phyloP scores from a whole-genome alignment of 1,140 invertebrate genomes.

The Trachelipus rathkii region DNA sequence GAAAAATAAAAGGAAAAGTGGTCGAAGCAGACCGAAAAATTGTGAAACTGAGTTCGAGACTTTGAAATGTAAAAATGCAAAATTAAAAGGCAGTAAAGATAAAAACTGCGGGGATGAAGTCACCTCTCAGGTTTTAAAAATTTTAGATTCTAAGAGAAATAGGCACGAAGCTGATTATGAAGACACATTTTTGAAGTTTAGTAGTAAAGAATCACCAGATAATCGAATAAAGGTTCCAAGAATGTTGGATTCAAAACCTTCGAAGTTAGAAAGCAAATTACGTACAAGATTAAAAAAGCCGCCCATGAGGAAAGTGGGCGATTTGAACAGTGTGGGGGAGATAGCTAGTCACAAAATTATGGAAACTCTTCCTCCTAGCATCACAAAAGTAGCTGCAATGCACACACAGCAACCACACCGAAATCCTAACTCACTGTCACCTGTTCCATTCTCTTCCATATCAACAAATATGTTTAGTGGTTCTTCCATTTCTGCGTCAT shows the following conservation, averaged over 20 bases:
- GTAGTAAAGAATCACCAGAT: conserved; percentile 43
- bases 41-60: conserved; percentile 50
- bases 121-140: conserved; percentile 35
- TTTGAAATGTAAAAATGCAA: conserved; percentile 31
- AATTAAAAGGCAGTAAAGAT: conserved; percentile 46
- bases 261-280: conserved; percentile 38
- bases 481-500: background rate
- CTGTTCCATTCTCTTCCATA: conserved; percentile 6
- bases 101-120: conserved; percentile 38
- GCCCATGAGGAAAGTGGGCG: conserved; percentile 40
- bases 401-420: conserved; percentile 45
- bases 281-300: conserved; percentile 40
- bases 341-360: conserved; percentile 46
- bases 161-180: conserved; percentile 42
- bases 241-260: conserved; percentile 35
- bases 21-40: conserved; percentile 34
- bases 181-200: conserved; percentile 37
- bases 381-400: conserved; percentile 44
- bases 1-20: conserved; percentile 38
- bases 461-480: background rate
- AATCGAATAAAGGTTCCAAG: conserved; percentile 34
- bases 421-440: conserved; percentile 41
- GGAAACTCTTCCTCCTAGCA: conserved; percentile 43
- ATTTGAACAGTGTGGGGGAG: conserved; percentile 44
- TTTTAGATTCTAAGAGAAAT: conserved; percentile 37